Conservation (phyloP, 1,140 invertebrate genomes). For the Phthorimaea operculella region DNA sequence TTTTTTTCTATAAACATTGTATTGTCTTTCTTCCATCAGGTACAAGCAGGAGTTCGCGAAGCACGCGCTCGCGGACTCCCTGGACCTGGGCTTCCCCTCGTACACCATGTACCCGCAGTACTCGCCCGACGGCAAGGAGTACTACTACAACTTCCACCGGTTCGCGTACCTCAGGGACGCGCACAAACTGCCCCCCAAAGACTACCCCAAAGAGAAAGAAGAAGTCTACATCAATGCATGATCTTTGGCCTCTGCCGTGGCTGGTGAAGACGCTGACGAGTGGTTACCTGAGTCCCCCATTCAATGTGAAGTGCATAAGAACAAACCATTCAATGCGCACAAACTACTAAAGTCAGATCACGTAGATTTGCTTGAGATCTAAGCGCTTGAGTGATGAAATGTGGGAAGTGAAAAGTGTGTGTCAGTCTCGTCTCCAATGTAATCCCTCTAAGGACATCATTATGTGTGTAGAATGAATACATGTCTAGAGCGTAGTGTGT, state of each 20-base stretch:
- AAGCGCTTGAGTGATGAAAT: not conserved
- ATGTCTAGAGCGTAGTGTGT: not conserved
- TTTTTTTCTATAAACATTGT: no score
- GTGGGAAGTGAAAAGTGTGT: not conserved
- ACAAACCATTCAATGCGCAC: not conserved
- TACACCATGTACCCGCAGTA: constrained; percentile 61
- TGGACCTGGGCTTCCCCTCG: constrained; percentile 45
- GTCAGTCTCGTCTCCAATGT: not conserved
- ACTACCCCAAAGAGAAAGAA: constrained; percentile 27
- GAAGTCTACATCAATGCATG: constrained; percentile 1
- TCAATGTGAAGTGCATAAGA: not conserved
- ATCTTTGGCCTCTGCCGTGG: not conserved
- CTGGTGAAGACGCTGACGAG: not conserved
- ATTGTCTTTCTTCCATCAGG: no score
- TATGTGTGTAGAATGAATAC: constrained; percentile 1
- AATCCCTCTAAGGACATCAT: not conserved
- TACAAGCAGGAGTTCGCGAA: constrained; percentile 61
- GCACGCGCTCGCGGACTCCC: constrained; percentile 53
- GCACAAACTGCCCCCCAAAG: constrained; percentile 55
- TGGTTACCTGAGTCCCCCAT: not conserved
- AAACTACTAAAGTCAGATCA: not conserved
- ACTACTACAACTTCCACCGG: constrained; percentile 60
- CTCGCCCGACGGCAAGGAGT: constrained; percentile 57
- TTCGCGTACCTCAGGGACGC: constrained; percentile 53
- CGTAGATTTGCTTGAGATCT: not conserved